These are phyloP conservation scores for Bursaphelenchus okinawaensis DNA, from an alignment of 2,888 invertebrate genomes.

Conservation along the genomic window DNA sequence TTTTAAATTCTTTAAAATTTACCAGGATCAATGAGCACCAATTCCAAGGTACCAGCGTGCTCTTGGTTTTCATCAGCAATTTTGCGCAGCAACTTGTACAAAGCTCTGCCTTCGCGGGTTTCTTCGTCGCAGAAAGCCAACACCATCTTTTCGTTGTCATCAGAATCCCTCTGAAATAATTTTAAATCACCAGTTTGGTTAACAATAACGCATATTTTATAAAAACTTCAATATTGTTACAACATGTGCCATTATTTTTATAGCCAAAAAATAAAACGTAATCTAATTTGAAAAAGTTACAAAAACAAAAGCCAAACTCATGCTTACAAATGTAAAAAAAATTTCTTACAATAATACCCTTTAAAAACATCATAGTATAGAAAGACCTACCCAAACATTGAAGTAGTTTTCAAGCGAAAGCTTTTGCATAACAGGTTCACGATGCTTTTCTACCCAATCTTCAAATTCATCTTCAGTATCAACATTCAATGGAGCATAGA, in stretches of 20 bases:
- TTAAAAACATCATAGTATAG: background rate
- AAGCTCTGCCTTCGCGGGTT: conserved; percentile 54
- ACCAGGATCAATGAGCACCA: conserved; percentile 57
- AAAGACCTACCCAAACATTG: conserved; percentile 54
- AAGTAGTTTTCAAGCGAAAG: conserved; percentile 56
- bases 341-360: background rate
- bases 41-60: conserved; percentile 57
- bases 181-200: background rate
- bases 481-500: conserved; percentile 49
- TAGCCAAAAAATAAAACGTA: too few relatives aligned
- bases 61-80: conserved; percentile 57
- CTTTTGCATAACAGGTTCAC: conserved; percentile 58
- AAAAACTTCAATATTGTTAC: too few relatives aligned
- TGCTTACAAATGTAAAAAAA: background rate
- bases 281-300: too few relatives aligned
- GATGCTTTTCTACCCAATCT: conserved; percentile 58
- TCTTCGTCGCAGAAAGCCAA: conserved; percentile 57
- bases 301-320: too few relatives aligned
- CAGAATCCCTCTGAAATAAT: conserved; percentile 52
- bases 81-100: conserved; percentile 54
- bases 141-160: conserved; percentile 56
- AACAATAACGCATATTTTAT: too few relatives aligned
- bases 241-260: too few relatives aligned
- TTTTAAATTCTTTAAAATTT: background rate
- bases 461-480: conserved; percentile 58